Percentiles rank a stretch among this genome's conserved stretches.
Evolutionary conservation across 2,113 vertebrate genomes (phyloP).

Genomic region (Centropristis striata): DNA sequence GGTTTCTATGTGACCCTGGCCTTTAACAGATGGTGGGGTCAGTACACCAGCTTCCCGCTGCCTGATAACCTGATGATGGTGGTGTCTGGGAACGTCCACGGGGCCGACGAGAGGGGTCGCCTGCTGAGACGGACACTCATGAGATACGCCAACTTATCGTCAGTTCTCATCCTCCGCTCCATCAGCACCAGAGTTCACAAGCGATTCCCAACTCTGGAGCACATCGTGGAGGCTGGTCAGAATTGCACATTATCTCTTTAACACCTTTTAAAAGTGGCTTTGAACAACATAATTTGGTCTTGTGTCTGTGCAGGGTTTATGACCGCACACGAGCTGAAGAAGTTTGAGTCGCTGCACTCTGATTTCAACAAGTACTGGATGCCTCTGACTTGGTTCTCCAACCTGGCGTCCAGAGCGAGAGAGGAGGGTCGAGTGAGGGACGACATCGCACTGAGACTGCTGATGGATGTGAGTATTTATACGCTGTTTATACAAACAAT

Average conservation of each 20-base stretch:
- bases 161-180: slow-evolving; percentile 91
- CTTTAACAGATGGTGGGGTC: slow-evolving; percentile 93
- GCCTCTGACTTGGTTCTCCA: slow-evolving; percentile 93
- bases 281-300: too few species aligned
- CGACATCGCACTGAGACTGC: slow-evolving; percentile 89
- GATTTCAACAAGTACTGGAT: slow-evolving; percentile 97
- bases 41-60: slow-evolving; percentile 93
- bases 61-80: slow-evolving; percentile 94
- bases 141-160: slow-evolving; percentile 90
- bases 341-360: slow-evolving; percentile 88
- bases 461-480: slow-evolving; percentile 87
- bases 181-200: slow-evolving; percentile 91
- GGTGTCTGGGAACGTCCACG: slow-evolving; percentile 91
- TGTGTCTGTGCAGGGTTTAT: slow-evolving; percentile 88
- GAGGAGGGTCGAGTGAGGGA: slow-evolving; percentile 88
- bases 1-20: slow-evolving; percentile 93
- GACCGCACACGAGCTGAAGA: slow-evolving; percentile 86
- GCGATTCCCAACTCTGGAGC: slow-evolving; percentile 90
- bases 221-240: slow-evolving; percentile 90
- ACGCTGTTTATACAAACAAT: background rate
- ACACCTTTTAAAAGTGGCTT: background rate
- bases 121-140: slow-evolving; percentile 90
- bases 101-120: slow-evolving; percentile 88
- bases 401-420: slow-evolving; percentile 88
- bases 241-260: background rate